Conservation (phyloP, 2,113 vertebrate genomes). For the Argyrosomus japonicus region DNA sequence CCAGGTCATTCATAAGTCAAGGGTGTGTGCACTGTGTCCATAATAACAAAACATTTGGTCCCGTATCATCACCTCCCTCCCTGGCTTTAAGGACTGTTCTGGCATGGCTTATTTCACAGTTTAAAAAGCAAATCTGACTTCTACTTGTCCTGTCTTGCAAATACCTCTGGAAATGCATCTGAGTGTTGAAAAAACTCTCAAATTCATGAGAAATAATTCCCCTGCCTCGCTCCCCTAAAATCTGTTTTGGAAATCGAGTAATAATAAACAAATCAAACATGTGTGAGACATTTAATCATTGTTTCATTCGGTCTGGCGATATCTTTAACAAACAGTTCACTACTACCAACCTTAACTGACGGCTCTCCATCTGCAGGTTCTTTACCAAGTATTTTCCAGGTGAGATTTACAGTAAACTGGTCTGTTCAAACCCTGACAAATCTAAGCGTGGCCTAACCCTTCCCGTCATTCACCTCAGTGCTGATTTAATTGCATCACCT, state of each 20-base stretch:
- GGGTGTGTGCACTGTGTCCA: conserved; percentile 13
- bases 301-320: background rate
- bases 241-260: background rate
- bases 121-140: background rate
- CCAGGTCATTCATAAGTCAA: conserved; percentile 7
- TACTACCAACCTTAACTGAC: background rate
- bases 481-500: background rate
- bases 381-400: background rate
- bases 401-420: background rate
- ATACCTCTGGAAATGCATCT: background rate
- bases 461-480: background rate
- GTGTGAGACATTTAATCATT: background rate
- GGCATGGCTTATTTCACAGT: too few relatives aligned
- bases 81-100: background rate
- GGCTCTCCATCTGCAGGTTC: background rate
- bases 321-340: background rate
- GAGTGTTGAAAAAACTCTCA: background rate
- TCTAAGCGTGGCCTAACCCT: background rate
- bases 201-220: background rate
- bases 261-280: background rate
- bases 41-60: conserved; percentile 13
- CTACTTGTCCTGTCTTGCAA: background rate
- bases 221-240: background rate
- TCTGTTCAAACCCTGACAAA: background rate
- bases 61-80: background rate